Evolutionary conservation across 2,888 invertebrate genomes (phyloP).

Genomic region (Lottia gigantea): DNA sequence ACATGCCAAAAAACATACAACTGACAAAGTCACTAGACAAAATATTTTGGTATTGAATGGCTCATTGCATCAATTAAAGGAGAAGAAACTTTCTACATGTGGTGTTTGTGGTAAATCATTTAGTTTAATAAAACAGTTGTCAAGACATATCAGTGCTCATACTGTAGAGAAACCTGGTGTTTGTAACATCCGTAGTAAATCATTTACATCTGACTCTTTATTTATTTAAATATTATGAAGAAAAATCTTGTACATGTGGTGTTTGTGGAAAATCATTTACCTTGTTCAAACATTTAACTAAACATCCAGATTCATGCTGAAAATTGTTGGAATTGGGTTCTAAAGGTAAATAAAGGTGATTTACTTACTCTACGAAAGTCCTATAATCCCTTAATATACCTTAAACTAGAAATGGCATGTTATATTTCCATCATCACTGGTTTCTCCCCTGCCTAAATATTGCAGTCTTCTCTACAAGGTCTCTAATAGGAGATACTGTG

Average conservation of each 20-base stretch:
- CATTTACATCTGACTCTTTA: background rate
- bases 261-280: too few relatives aligned
- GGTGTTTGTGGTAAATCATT: conserved; percentile 21
- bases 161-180: conserved; percentile 27
- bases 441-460: too few relatives aligned
- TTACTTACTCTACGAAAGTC: too few relatives aligned
- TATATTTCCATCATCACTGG: too few relatives aligned
- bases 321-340: too few relatives aligned
- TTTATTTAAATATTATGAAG: background rate
- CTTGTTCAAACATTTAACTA: too few relatives aligned
- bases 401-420: too few relatives aligned
- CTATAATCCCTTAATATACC: too few relatives aligned
- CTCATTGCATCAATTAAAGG: background rate
- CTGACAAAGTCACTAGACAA: background rate
- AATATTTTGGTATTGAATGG: background rate
- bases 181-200: conserved; percentile 22
- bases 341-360: too few relatives aligned
- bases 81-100: conserved; percentile 14
- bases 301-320: background rate
- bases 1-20: conserved; percentile 17
- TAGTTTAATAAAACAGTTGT: background rate
- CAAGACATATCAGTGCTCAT: conserved; percentile 25
- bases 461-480: too few relatives aligned
- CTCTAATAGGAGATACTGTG: too few relatives aligned
- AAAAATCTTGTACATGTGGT: too few relatives aligned